A percentile compares a stretch with the other conserved stretches of the same genome.
These are phyloP conservation scores for Anguilla marmorata DNA, from an alignment of 2,797 vertebrate genomes.

Conservation along the genomic window DNA sequence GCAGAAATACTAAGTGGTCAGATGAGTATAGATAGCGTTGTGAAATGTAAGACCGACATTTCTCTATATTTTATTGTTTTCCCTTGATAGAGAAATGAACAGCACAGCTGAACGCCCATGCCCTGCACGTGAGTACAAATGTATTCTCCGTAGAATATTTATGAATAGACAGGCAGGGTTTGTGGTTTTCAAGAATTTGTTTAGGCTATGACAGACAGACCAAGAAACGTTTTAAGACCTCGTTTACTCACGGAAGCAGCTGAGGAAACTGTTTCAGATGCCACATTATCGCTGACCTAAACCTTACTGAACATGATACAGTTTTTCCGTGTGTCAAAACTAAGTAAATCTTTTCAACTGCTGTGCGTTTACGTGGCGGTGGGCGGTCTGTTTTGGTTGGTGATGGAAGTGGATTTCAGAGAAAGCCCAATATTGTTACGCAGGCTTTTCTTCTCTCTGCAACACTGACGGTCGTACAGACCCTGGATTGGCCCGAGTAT, in stretches of 20 bases:
- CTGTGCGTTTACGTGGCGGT: background rate
- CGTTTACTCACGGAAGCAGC: background rate
- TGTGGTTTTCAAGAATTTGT: background rate
- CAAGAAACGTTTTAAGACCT: background rate
- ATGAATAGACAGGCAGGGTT: background rate
- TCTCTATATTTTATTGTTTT: background rate
- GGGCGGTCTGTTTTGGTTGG: background rate
- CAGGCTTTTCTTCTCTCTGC: background rate
- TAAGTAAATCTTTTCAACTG: background rate
- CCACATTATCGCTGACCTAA: background rate
- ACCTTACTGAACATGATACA: background rate
- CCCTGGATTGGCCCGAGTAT: too few species aligned
- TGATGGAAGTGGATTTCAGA: background rate
- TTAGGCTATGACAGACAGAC: background rate
- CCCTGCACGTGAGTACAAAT: background rate
- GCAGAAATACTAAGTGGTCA: background rate
- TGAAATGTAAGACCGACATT: background rate
- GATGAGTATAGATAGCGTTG: background rate
- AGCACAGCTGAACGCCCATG: background rate
- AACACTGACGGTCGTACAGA: background rate
- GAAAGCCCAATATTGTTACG: background rate
- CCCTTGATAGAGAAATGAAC: background rate
- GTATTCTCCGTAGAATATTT: background rate
- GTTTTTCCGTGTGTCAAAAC: background rate
- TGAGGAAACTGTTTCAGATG: background rate